Evolutionary conservation across 2,113 vertebrate species (phyloP).

Genomic region (Rhodinocichla rosea): DNA sequence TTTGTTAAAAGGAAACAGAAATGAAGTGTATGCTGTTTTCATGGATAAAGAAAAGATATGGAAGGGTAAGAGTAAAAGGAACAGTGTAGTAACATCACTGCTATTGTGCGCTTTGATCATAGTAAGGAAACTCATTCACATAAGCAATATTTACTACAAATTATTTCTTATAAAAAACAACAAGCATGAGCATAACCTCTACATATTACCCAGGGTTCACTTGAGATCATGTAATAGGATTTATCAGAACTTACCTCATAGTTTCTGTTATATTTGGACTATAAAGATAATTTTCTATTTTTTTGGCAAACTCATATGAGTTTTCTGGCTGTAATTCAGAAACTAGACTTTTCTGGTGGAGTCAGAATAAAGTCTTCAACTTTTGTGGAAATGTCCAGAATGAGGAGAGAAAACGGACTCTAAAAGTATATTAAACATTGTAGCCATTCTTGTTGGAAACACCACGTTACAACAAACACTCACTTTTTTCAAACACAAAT

Average conservation of each 20-base stretch:
- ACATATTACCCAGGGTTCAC: not conserved
- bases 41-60: not conserved
- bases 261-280: constrained; percentile 46
- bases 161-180: not conserved
- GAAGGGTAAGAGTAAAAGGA: not conserved
- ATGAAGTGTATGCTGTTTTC: not conserved
- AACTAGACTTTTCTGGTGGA: constrained; percentile 7
- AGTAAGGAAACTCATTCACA: not conserved
- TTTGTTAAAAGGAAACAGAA: constrained; percentile 51
- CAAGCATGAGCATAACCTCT: not conserved
- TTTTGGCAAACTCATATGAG: not conserved
- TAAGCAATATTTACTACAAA: not conserved
- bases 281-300: constrained; percentile 22
- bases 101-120: not conserved
- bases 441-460: not conserved
- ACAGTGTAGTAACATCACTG: not conserved
- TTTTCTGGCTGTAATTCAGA: constrained; percentile 33
- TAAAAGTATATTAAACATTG: not conserved
- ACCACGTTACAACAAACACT: not conserved
- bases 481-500: not conserved
- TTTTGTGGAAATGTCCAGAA: constrained; percentile 6
- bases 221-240: not conserved
- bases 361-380: constrained; percentile 13
- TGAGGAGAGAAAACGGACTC: not conserved
- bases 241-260: constrained; percentile 38